Percentiles rank a stretch among this genome's conserved stretches.
phyloP scores from a whole-genome alignment of 2,888 invertebrate genomes.

The Boloria selene region DNA sequence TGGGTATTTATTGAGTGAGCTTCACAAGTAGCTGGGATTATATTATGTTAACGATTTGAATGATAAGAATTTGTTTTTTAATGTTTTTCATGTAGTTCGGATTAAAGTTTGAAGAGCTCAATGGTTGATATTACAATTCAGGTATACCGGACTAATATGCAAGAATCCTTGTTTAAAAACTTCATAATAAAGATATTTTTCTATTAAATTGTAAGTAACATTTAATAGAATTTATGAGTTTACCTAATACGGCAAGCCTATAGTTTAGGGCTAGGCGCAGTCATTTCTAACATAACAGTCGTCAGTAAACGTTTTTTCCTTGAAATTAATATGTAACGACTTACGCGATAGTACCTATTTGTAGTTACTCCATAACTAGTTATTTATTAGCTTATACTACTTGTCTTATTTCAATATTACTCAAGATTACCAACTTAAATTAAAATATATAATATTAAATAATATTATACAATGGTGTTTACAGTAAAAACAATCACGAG shows the following conservation, averaged over 20 bases:
- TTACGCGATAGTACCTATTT: constrained; percentile 23
- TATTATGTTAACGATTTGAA: constrained; percentile 3
- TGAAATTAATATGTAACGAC: constrained; percentile 24
- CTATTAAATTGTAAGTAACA: constrained; percentile 9
- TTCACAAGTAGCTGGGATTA: constrained; percentile 5
- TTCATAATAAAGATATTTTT: no score
- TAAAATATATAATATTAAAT: no score
- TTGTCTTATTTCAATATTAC: not conserved
- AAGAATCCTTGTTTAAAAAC: no score
- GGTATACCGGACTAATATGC: no score
- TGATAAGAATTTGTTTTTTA: no score
- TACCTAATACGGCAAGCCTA: no score
- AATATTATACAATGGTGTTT: no score
- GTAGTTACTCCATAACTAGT: not conserved
- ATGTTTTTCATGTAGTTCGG: no score
- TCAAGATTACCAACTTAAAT: not conserved
- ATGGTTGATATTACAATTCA: no score
- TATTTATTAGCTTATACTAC: not conserved
- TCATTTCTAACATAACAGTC: constrained; percentile 23
- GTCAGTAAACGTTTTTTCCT: constrained; percentile 29
- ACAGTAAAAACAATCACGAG: no score
- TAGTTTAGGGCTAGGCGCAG: constrained; percentile 11
- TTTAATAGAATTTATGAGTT: not conserved
- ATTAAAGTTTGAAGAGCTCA: no score
- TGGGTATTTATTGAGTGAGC: constrained; percentile 11